Conservation (phyloP, 2,113 vertebrate genomes). For the Chascanopsetta lugubris region DNA sequence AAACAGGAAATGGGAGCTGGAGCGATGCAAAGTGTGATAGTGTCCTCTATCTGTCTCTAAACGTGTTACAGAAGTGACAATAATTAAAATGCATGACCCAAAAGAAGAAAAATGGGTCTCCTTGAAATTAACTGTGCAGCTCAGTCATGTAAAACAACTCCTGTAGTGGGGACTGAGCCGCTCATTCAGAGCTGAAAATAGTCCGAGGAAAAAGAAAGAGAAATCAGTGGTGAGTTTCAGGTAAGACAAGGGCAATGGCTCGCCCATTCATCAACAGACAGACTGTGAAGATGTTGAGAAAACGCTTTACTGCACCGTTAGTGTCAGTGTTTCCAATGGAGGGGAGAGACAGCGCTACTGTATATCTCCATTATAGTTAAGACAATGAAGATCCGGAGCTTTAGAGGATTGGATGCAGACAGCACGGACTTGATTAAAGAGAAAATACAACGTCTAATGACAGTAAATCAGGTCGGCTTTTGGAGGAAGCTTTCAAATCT, state of each 20-base stretch:
- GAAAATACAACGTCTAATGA: not conserved
- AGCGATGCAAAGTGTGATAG: too few relatives aligned
- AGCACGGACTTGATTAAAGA: not conserved
- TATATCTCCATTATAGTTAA: not conserved
- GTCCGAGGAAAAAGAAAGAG: constrained; percentile 2
- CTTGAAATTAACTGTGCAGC: too few relatives aligned
- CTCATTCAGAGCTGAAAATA: constrained; percentile 15
- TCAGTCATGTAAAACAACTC: not conserved
- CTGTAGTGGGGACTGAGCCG: not conserved
- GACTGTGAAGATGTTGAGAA: constrained; percentile 4
- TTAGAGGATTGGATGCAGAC: not conserved
- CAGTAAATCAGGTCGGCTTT: not conserved
- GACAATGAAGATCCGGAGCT: not conserved
- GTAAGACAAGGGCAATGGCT: constrained; percentile 34
- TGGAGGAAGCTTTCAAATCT: not conserved
- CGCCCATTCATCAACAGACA: constrained; percentile 36
- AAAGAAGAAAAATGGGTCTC: too few relatives aligned
- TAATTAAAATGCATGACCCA: too few relatives aligned
- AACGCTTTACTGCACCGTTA: constrained; percentile 10
- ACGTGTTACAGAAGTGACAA: too few relatives aligned
- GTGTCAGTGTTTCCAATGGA: not conserved
- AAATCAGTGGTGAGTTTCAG: constrained; percentile 28
- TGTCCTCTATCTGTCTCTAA: too few relatives aligned
- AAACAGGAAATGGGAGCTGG: too few relatives aligned
- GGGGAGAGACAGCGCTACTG: not conserved